These are phyloP conservation scores for Porites cylindrica DNA, from an alignment of 92 coral and sea anemone genomes.

Conservation along the genomic window DNA sequence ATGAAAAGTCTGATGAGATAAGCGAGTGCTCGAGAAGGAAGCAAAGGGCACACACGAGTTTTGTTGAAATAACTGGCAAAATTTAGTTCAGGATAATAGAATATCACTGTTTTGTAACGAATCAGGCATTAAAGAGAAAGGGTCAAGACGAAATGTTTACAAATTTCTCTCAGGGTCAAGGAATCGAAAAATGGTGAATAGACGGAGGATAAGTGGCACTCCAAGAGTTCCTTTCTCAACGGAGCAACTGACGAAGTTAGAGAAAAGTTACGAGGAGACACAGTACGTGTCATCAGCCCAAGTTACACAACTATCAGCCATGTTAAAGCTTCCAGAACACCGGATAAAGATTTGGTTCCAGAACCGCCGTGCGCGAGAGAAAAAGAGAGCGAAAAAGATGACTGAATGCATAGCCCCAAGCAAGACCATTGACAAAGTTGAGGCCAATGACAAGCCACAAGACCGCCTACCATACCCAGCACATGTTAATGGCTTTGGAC, in stretches of 20 bases:
- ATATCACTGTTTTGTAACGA: neutral
- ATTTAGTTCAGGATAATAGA: too few relatives aligned
- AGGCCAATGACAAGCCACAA: neutral
- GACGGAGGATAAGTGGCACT: conserved; percentile 54
- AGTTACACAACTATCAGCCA: conserved; percentile 42
- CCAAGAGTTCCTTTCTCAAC: conserved; percentile 78
- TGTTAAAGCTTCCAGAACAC: conserved; percentile 46
- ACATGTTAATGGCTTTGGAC: neutral
- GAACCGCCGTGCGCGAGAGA: conserved; percentile 73
- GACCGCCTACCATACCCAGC: neutral
- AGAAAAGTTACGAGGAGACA: conserved; percentile 47
- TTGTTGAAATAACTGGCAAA: neutral
- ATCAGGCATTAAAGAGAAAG: neutral
- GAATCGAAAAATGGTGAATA: conserved; percentile 42
- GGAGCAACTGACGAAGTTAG: conserved; percentile 55
- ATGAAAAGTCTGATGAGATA: too few relatives aligned
- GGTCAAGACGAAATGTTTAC: neutral
- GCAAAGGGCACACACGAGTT: neutral
- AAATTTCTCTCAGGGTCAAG: conserved; percentile 53
- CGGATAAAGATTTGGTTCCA: conserved; percentile 76
- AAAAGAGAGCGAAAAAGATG: conserved; percentile 30
- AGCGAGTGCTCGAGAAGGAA: too few relatives aligned
- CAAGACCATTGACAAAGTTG: neutral
- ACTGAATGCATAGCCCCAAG: neutral
- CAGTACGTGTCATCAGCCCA: conserved; percentile 52